These are phyloP conservation scores for Archilochus colubris DNA, from an alignment of 2,113 vertebrate species.

Conservation along the genomic window DNA sequence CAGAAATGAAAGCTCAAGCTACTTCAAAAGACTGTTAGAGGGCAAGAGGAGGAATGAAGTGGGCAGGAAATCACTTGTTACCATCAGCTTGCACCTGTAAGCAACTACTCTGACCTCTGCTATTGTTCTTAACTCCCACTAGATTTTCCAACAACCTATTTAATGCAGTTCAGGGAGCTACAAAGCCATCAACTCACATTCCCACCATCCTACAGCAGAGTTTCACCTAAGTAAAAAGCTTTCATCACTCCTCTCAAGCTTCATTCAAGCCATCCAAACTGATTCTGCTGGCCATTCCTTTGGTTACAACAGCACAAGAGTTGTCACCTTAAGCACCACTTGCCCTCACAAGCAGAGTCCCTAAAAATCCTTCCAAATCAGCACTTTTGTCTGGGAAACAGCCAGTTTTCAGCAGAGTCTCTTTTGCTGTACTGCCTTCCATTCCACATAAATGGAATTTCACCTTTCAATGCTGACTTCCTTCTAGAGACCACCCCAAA, in stretches of 20 bases:
- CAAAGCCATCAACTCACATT: not conserved
- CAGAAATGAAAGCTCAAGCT: not conserved
- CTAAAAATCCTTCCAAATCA: not conserved
- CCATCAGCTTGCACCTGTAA: not conserved
- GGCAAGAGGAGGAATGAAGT: not conserved
- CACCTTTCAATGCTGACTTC: not conserved
- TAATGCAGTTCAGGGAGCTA: not conserved
- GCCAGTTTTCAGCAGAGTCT: not conserved
- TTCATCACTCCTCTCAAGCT: not conserved
- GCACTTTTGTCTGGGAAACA: not conserved
- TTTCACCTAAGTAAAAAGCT: not conserved
- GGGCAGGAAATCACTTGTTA: not conserved
- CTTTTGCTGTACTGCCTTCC: not conserved
- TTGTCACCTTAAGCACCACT: not conserved
- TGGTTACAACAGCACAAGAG: not conserved
- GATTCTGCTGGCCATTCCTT: not conserved
- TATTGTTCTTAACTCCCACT: not conserved
- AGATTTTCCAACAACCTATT: not conserved
- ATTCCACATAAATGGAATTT: not conserved
- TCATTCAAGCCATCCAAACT: not conserved
- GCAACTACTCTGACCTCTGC: not conserved
- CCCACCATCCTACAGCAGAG: not conserved
- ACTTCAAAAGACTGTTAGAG: not conserved
- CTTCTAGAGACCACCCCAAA: not conserved
- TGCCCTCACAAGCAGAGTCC: not conserved